Conservation (phyloP, 2,797 vertebrate genomes). For the Epinephelus malabaricus region DNA sequence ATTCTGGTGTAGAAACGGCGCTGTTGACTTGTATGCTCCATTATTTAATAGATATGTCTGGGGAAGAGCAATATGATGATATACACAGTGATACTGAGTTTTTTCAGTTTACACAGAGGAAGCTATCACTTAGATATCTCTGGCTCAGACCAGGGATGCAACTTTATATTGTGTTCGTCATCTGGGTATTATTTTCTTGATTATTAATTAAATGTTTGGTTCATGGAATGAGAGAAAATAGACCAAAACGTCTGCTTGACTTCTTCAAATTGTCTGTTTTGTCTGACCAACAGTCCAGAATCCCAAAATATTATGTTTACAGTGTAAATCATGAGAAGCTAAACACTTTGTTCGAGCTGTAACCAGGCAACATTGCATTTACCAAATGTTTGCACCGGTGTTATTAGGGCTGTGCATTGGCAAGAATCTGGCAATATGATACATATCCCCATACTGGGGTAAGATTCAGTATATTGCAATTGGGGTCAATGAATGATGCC, state of each 20-base stretch:
- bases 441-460: too few species aligned
- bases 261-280: neutral
- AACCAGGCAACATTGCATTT: neutral
- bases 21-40: constrained; percentile 22
- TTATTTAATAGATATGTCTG: constrained; percentile 24
- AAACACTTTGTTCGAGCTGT: neutral
- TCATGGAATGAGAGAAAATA: neutral
- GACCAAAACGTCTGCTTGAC: neutral
- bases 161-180: neutral
- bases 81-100: neutral
- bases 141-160: neutral
- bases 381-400: neutral
- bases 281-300: neutral
- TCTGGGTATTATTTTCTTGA: neutral
- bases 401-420: too few species aligned
- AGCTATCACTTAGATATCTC: neutral
- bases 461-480: too few species aligned
- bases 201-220: neutral
- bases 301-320: neutral
- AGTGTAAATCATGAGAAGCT: too few species aligned
- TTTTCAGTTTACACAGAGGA: neutral
- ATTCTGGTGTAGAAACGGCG: constrained; percentile 30
- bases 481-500: too few species aligned
- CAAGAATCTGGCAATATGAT: too few species aligned
- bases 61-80: neutral